These are phyloP conservation scores for Gryllus longicercus DNA, from an alignment of 2,888 invertebrate genomes.

Conservation along the genomic window DNA sequence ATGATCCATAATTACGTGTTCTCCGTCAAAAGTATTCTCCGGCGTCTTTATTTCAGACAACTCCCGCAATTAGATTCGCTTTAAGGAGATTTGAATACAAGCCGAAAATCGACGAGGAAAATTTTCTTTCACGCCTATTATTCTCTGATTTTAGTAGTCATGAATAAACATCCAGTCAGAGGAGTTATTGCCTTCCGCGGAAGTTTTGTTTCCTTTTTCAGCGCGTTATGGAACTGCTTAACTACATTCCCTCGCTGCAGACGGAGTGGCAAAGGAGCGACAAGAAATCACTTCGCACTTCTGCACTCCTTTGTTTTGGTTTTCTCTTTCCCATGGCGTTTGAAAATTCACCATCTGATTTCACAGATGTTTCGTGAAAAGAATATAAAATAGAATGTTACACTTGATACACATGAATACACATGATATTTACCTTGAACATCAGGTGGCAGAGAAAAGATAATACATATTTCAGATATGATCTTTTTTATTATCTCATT, in stretches of 20 bases:
- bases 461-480: too few relatives aligned
- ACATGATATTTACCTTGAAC: too few relatives aligned
- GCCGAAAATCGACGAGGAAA: conserved; percentile 17
- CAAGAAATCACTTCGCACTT: too few relatives aligned
- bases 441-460: too few relatives aligned
- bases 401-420: too few relatives aligned
- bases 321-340: too few relatives aligned
- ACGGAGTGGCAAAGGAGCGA: neutral
- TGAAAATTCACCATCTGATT: too few relatives aligned
- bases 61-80: neutral
- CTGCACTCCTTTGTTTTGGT: too few relatives aligned
- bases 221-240: conserved; percentile 4
- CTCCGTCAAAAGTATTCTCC: neutral
- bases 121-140: conserved; percentile 17
- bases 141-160: conserved; percentile 8
- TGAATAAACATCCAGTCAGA: neutral
- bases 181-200: neutral
- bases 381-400: too few relatives aligned
- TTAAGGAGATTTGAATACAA: conserved; percentile 17
- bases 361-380: too few relatives aligned
- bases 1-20: neutral
- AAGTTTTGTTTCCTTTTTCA: conserved; percentile 17
- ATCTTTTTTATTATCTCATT: too few relatives aligned
- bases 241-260: neutral
- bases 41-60: neutral